phyloP scores from a whole-genome alignment of 2,113 vertebrate genomes.

The Cheilinus undulatus region DNA sequence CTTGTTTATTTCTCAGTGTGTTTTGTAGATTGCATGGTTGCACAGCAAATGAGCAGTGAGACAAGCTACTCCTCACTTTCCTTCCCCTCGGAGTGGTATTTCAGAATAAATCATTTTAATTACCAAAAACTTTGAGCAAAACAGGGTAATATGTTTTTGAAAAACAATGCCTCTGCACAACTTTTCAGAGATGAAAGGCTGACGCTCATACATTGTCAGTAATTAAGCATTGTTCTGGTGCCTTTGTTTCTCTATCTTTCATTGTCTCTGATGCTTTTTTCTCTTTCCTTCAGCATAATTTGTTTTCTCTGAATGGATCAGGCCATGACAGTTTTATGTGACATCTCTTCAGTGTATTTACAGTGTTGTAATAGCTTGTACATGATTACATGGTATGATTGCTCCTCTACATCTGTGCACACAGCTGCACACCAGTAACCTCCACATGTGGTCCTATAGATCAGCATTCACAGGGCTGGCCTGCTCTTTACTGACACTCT shows the following conservation, averaged over 20 bases:
- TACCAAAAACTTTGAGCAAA: conserved; percentile 34
- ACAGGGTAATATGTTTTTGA: conserved; percentile 26
- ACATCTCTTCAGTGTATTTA: neutral
- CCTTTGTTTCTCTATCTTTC: neutral
- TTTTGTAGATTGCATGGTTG: conserved; percentile 48
- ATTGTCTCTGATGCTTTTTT: neutral
- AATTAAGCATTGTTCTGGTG: conserved; percentile 1
- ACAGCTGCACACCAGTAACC: conserved; percentile 3
- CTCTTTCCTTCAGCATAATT: neutral
- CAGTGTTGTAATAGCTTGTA: neutral
- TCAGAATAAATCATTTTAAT: conserved; percentile 57
- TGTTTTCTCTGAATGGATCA: conserved; percentile 1
- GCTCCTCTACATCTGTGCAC: neutral
- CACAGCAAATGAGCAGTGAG: conserved; percentile 54
- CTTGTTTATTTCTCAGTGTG: conserved; percentile 41
- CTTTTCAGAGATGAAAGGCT: conserved; percentile 25
- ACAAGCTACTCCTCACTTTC: conserved; percentile 37
- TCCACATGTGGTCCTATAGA: neutral
- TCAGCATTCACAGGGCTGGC: neutral
- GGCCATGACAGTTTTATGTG: neutral
- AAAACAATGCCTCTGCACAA: neutral
- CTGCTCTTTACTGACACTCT: neutral
- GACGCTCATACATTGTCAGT: conserved; percentile 4
- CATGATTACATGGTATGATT: neutral
- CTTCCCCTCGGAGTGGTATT: conserved; percentile 46